A percentile compares a stretch with the other conserved stretches of the same genome.
Conservation (phyloP, 2,113 vertebrate species). For the Pelusios castaneus region DNA sequence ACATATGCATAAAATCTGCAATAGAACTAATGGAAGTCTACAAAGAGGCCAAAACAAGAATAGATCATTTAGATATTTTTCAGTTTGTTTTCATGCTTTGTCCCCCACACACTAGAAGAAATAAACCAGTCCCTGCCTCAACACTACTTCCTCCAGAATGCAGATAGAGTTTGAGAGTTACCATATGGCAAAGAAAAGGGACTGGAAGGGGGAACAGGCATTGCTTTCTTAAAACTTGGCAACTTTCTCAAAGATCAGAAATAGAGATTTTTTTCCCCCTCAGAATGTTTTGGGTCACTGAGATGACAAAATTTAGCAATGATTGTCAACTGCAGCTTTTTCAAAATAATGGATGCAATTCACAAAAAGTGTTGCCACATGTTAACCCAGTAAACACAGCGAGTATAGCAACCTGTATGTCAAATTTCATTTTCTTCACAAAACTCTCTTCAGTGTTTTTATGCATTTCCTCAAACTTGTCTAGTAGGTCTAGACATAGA, state of each 20-base stretch:
- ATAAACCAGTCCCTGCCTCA: conserved; percentile 4
- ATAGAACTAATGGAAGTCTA: background rate
- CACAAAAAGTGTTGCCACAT: background rate
- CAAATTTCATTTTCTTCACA: background rate
- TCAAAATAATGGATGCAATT: conserved; percentile 14
- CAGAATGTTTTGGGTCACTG: background rate
- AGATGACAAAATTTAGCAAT: conserved; percentile 42
- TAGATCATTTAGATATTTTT: background rate
- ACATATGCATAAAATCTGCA: background rate
- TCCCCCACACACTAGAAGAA: conserved; percentile 31
- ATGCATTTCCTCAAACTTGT: background rate
- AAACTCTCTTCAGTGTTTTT: background rate
- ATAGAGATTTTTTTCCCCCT: background rate
- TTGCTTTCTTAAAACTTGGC: conserved; percentile 46
- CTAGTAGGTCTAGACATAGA: background rate
- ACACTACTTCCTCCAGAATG: conserved; percentile 37
- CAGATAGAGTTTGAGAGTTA: conserved; percentile 3
- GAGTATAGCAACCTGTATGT: background rate
- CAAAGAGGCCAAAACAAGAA: background rate
- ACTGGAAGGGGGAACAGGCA: background rate
- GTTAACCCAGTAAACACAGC: background rate
- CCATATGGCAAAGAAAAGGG: conserved; percentile 9
- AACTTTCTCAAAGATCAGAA: background rate
- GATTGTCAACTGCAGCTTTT: background rate
- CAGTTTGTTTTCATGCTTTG: conserved; percentile 36